phyloP scores from a whole-genome alignment of 2,888 invertebrate species.

The Lagria hirta region DNA sequence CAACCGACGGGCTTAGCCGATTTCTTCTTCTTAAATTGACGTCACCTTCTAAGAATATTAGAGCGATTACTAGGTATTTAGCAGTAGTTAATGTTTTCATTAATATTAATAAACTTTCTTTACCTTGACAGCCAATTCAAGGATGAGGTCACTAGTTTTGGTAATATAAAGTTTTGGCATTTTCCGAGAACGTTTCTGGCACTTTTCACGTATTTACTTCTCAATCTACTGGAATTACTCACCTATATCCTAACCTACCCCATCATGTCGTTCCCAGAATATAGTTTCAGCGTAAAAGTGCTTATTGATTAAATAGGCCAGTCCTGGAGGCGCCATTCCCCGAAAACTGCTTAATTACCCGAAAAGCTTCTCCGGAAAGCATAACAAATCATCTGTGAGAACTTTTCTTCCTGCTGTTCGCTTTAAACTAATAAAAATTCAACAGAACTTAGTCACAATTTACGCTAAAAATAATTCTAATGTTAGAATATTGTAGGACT shows the following conservation, averaged over 20 bases:
- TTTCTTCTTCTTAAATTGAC: constrained; percentile 25
- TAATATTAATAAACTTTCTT: constrained; percentile 23
- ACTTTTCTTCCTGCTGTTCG: too few species aligned
- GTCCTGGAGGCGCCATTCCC: constrained; percentile 13
- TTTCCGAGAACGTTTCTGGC: too few species aligned
- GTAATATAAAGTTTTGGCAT: too few species aligned
- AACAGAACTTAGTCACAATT: too few species aligned
- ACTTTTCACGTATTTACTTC: too few species aligned
- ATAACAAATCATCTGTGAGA: too few species aligned
- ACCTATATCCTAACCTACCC: too few species aligned
- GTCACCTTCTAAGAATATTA: constrained; percentile 28
- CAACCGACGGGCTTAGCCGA: constrained; percentile 20
- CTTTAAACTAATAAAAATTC: too few species aligned
- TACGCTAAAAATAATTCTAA: constrained; percentile 2
- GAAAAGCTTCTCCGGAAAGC: too few species aligned
- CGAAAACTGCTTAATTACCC: constrained; percentile 3
- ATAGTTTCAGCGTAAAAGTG: too few species aligned
- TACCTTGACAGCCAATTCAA: constrained; percentile 13
- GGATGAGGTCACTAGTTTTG: constrained; percentile 14
- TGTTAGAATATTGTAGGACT: constrained; percentile 7
- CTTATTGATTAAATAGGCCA: constrained; percentile 12
- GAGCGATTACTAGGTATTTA: constrained; percentile 19
- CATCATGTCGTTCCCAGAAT: too few species aligned
- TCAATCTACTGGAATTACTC: too few species aligned
- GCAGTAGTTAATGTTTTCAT: constrained; percentile 13